Evolutionary conservation across 2,888 invertebrate genomes (phyloP).

Genomic region (Nomada lathburiana): DNA sequence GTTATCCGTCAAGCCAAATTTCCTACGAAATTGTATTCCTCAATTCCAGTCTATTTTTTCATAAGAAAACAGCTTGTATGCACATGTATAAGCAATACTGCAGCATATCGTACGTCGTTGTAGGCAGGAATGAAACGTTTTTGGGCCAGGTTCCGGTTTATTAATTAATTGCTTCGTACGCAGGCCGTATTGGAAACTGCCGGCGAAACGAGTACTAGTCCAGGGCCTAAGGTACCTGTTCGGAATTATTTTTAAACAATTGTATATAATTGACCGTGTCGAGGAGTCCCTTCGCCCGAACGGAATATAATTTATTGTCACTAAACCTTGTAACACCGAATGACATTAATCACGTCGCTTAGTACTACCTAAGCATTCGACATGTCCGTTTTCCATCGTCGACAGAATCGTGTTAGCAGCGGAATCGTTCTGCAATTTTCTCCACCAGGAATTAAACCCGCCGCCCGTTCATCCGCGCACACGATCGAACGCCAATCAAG

Average conservation of each 20-base stretch:
- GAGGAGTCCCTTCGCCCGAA: background rate
- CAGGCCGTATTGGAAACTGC: background rate
- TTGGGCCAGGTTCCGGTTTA: background rate
- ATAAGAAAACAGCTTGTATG: too few relatives aligned
- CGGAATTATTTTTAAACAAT: background rate
- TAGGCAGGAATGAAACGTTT: background rate
- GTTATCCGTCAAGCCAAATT: too few relatives aligned
- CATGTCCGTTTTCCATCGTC: background rate
- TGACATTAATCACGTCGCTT: background rate
- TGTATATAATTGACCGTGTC: background rate
- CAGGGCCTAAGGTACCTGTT: constrained; percentile 14
- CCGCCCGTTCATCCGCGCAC: background rate
- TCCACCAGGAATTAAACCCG: background rate
- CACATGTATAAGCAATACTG: background rate
- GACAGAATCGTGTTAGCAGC: background rate
- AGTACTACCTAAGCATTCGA: background rate
- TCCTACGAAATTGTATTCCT: too few relatives aligned
- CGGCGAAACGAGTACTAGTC: background rate
- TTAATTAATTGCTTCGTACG: background rate
- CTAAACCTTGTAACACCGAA: background rate
- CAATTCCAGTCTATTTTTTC: too few relatives aligned
- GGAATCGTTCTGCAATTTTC: background rate
- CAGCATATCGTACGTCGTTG: background rate
- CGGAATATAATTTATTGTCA: background rate
- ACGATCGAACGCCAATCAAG: background rate